phyloP scores from a whole-genome alignment of 2,888 invertebrate genomes.

The Tribolium freemani region DNA sequence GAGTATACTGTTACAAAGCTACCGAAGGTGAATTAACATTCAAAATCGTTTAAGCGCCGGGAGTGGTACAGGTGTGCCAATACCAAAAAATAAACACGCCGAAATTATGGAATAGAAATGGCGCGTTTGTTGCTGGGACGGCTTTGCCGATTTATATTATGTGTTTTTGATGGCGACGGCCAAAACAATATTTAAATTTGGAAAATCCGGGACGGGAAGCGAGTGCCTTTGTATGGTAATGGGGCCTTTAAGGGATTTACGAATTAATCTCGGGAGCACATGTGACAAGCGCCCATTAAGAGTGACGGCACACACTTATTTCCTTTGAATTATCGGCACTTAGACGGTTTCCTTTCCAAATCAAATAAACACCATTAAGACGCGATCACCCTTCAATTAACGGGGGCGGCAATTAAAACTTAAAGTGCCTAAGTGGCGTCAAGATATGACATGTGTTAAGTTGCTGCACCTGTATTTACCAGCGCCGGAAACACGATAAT shows the following conservation, averaged over 20 bases:
- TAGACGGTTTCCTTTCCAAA: constrained; percentile 43
- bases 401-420: constrained; percentile 43
- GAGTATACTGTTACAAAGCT: constrained; percentile 60
- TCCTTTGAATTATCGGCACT: constrained; percentile 44
- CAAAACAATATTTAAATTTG: constrained; percentile 42
- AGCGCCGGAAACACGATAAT: constrained; percentile 56
- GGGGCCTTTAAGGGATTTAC: constrained; percentile 31
- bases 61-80: constrained; percentile 51
- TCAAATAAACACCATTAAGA: constrained; percentile 53
- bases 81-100: constrained; percentile 33
- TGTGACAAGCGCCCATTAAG: constrained; percentile 38
- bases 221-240: constrained; percentile 45
- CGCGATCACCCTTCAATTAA: constrained; percentile 42
- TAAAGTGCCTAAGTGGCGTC: constrained; percentile 49
- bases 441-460: constrained; percentile 55
- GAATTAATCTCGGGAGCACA: constrained; percentile 38
- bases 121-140: constrained; percentile 35
- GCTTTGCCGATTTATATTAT: constrained; percentile 49
- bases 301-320: constrained; percentile 38
- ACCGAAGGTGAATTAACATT: constrained; percentile 48
- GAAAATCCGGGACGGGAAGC: constrained; percentile 38
- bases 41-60: constrained; percentile 34
- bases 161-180: constrained; percentile 49
- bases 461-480: constrained; percentile 59
- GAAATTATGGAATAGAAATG: constrained; percentile 47